Evolutionary conservation across 92 coral and sea anemone genomes (phyloP).

Genomic region (Anthopleura xanthogrammica): DNA sequence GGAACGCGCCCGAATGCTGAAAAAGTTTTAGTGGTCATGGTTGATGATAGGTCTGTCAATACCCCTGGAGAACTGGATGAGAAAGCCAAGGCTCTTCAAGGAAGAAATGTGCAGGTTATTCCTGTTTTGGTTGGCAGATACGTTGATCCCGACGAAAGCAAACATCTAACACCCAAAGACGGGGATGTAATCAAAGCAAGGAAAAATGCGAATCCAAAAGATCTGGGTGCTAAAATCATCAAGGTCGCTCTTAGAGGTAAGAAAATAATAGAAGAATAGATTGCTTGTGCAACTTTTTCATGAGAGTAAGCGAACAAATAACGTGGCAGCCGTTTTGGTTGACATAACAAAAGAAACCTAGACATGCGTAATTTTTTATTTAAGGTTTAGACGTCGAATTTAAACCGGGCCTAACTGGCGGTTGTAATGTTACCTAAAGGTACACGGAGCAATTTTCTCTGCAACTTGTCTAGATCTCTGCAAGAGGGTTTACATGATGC

Average conservation of each 20-base stretch:
- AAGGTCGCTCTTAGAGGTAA: slow-evolving; percentile 57
- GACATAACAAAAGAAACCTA: too few relatives aligned
- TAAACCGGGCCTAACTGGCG: too few relatives aligned
- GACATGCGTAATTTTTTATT: too few relatives aligned
- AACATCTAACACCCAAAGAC: slow-evolving; percentile 36
- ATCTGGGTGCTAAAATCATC: slow-evolving; percentile 57
- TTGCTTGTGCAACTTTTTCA: too few relatives aligned
- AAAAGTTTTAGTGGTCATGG: slow-evolving; percentile 72
- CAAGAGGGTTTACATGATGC: too few relatives aligned
- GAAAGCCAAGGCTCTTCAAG: slow-evolving; percentile 32
- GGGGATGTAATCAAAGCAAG: slow-evolving; percentile 56
- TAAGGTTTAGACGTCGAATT: too few relatives aligned
- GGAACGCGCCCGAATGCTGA: slow-evolving; percentile 73
- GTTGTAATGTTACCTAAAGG: too few relatives aligned
- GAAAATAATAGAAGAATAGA: neutral
- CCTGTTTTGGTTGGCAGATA: slow-evolving; percentile 58
- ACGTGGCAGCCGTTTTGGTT: too few relatives aligned
- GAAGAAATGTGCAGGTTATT: slow-evolving; percentile 39
- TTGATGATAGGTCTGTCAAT: slow-evolving; percentile 54
- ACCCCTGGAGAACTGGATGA: slow-evolving; percentile 24
- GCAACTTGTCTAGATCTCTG: too few relatives aligned
- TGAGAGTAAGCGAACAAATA: too few relatives aligned
- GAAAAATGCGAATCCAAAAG: slow-evolving; percentile 48
- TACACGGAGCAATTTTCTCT: too few relatives aligned
- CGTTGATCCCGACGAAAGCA: slow-evolving; percentile 39